Base-by-base conservation (phyloP, 2,888 invertebrate genomes). In the Tetanocera ferruginea region DNA sequence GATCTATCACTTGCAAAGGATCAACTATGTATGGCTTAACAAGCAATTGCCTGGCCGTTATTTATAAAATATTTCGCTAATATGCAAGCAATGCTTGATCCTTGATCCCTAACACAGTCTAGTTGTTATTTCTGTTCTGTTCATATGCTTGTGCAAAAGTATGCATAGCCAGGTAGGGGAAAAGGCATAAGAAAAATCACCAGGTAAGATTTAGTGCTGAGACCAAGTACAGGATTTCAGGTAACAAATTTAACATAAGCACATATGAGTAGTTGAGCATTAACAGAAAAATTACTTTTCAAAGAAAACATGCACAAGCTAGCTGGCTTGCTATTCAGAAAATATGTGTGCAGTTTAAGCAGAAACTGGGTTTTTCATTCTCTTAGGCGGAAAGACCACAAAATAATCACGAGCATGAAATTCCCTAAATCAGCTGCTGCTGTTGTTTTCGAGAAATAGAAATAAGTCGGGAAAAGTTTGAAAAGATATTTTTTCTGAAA, bases 1-100 rank as follows among this genome's bases (percentile, higher is more conserved):
- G 87, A 87, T 88, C 87, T 86, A 85, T 87, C 87, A 86, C 85
- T 84, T 82, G 79, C 84, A 85, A 81, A 81, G 80, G 83, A 81
- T 84, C 79, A 83, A 83, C 79, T 83, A 79, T 81, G 82, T 85
- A 82, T 87, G 85, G 82, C 83, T 82, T 79, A 23, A 31, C 77
- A 62, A 51, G 66, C 69, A 43, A 60, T 28, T 43, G 23, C 17
- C 23, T 19, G 37, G 3, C 66, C 11, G 43, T 5, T 76, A 77
- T 77, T 77, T 77, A 77, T 72, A 57, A 72, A 3, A 11, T 19
- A 52, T 17, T 8, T 11, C 25, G 14, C 14, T 6, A 14, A 11
- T 14, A 23, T 17, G 37, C 19, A 60, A n/a, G 37, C 14, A 43
- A 43, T 43, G 11, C 14, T 55, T 70, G 70, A 52, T 49, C 43